phyloP scores from a whole-genome alignment of 1,140 invertebrate genomes.

The Drosophila ercepeae region DNA sequence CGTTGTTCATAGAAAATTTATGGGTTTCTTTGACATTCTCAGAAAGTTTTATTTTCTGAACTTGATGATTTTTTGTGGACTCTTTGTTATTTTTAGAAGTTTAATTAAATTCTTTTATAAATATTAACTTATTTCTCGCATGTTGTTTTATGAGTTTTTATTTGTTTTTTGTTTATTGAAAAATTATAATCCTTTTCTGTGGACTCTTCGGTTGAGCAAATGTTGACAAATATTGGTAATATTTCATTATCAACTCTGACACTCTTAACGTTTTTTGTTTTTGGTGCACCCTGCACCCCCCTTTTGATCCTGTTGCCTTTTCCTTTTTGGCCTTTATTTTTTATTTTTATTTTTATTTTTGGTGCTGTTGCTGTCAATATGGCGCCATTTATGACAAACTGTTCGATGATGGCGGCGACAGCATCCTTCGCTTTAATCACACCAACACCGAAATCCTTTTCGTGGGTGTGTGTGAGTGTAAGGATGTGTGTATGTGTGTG shows the following conservation, averaged over 20 bases:
- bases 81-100: too few relatives aligned
- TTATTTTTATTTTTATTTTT: slow-evolving; percentile 14
- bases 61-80: slow-evolving; percentile 5
- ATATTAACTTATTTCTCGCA: too few relatives aligned
- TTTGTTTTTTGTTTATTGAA: background rate
- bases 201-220: slow-evolving; percentile 16
- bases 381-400: slow-evolving; percentile 75
- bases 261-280: slow-evolving; percentile 1
- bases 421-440: slow-evolving; percentile 53
- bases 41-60: slow-evolving; percentile 16
- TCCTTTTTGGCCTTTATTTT: background rate
- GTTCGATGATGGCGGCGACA: slow-evolving; percentile 56
- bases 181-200: slow-evolving; percentile 15
- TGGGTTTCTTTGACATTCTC: slow-evolving; percentile 14
- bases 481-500: background rate
- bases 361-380: slow-evolving; percentile 69
- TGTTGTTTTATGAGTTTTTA: background rate
- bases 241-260: slow-evolving; percentile 33
- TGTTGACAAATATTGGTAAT: slow-evolving; percentile 48
- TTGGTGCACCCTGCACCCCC: background rate
- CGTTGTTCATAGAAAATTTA: slow-evolving; percentile 35
- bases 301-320: slow-evolving; percentile 6
- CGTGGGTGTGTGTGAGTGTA: background rate
- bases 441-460: slow-evolving; percentile 13
- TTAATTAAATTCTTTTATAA: too few relatives aligned